Percentiles rank a stretch among this genome's conserved stretches.
These are phyloP conservation scores for Cassiopea andromeda DNA, from an alignment of 30 jellyfish, hydroid and myxozoan genomes.

Conservation along the genomic window DNA sequence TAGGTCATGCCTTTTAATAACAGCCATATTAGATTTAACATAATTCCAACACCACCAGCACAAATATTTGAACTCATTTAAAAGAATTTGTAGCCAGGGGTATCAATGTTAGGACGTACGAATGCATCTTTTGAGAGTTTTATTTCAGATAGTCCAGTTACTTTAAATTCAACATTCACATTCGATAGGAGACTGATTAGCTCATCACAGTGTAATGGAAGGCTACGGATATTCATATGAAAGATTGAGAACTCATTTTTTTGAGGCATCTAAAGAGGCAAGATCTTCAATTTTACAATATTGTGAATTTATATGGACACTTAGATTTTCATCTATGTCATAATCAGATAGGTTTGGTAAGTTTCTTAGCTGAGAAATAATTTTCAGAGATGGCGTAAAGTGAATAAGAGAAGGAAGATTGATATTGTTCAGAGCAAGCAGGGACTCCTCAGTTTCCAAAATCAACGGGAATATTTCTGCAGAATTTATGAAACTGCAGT, in stretches of 20 bases:
- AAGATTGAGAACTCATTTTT: not conserved
- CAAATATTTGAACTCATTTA: not conserved
- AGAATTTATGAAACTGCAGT: conserved; percentile 30
- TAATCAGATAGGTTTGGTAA: conserved; percentile 10
- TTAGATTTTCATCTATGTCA: conserved; percentile 24
- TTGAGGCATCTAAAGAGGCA: not conserved
- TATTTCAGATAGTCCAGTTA: conserved; percentile 2
- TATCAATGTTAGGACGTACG: conserved; percentile 28
- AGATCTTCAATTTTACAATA: conserved; percentile 8
- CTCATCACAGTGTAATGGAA: not conserved
- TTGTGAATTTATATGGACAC: not conserved
- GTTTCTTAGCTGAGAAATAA: conserved; percentile 28
- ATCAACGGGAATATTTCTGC: conserved; percentile 45
- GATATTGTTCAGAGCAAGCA: conserved; percentile 39
- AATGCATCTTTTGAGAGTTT: not conserved
- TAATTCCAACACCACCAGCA: not conserved
- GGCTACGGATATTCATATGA: not conserved
- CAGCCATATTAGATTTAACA: conserved; percentile 2
- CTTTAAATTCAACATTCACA: not conserved
- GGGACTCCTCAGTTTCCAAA: conserved; percentile 55
- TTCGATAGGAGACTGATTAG: not conserved
- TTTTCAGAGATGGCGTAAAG: conserved; percentile 43
- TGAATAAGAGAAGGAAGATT: conserved; percentile 45
- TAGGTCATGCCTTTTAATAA: conserved; percentile 14
- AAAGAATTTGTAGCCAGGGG: conserved; percentile 28